Evolutionary conservation across 2,797 vertebrate genomes (phyloP).

Genomic region (Uromys caudimaculatus): DNA sequence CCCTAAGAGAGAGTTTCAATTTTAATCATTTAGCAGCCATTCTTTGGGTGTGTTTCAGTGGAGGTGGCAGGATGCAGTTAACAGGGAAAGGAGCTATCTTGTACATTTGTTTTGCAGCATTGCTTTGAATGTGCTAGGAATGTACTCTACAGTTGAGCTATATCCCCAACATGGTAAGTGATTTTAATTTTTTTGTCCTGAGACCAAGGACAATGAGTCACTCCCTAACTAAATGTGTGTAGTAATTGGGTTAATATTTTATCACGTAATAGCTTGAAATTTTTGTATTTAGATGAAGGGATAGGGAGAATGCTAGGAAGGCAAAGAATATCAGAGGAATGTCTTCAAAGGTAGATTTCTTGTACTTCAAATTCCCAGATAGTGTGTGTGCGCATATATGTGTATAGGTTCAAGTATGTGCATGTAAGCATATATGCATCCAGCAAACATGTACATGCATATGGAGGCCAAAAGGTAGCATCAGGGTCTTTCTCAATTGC

Average conservation of each 20-base stretch:
- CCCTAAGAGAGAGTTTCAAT: background rate
- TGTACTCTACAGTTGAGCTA: background rate
- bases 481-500: background rate
- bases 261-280: background rate
- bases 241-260: background rate
- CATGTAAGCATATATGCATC: background rate
- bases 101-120: background rate
- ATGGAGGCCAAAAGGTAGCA: background rate
- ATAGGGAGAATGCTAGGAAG: background rate
- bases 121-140: too few relatives aligned
- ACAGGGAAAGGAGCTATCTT: background rate
- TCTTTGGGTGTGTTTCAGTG: background rate
- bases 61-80: background rate
- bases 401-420: background rate
- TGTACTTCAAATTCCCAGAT: background rate
- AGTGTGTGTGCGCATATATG: background rate
- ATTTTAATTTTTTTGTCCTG: background rate
- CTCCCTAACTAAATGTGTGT: background rate
- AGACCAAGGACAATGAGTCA: background rate
- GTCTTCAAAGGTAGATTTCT: background rate
- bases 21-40: background rate
- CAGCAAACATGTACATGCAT: background rate
- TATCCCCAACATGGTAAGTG: background rate
- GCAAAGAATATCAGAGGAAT: constrained; percentile 6
- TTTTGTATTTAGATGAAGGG: background rate